Evolutionary conservation across 2,888 invertebrate species (phyloP).

Genomic region (Thymelicus sylvestris): DNA sequence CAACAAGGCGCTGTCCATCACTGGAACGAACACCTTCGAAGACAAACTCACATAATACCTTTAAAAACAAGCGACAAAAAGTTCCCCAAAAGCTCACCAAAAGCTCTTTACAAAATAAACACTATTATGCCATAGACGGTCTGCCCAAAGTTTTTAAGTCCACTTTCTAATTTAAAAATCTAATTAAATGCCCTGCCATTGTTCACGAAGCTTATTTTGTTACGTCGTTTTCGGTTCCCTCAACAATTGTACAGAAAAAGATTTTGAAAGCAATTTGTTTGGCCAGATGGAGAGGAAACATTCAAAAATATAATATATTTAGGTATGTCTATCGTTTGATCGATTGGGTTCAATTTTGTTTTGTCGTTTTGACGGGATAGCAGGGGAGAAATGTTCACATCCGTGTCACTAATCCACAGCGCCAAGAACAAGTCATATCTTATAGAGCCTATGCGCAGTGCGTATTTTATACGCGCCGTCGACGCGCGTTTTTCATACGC

Average conservation of each 20-base stretch:
- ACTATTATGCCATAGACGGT: background rate
- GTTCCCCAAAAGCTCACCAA: background rate
- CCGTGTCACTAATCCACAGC: too few relatives aligned
- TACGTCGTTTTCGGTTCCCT: background rate
- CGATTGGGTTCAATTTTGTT: too few relatives aligned
- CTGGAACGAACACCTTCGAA: background rate
- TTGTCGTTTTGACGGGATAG: too few relatives aligned
- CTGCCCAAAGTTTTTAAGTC: background rate
- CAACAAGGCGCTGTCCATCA: background rate
- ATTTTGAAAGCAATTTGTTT: background rate
- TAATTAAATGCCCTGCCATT: conserved; percentile 15
- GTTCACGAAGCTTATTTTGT: conserved; percentile 21
- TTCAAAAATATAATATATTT: too few relatives aligned
- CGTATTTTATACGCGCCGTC: too few relatives aligned
- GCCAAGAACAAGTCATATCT: too few relatives aligned
- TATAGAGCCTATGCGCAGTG: too few relatives aligned
- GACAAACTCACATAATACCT: background rate
- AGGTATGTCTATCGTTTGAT: too few relatives aligned
- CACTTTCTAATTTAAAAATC: conserved; percentile 23
- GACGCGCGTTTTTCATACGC: too few relatives aligned
- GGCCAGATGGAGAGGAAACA: too few relatives aligned
- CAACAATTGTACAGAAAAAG: background rate
- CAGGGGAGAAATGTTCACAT: too few relatives aligned
- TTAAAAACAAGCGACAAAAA: background rate
- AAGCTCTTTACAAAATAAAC: conserved; percentile 22